Evolutionary conservation across 2,113 vertebrate genomes (phyloP), one percentile per base, ranked within the genome.

Genomic region (Pogona vitticeps): DNA sequence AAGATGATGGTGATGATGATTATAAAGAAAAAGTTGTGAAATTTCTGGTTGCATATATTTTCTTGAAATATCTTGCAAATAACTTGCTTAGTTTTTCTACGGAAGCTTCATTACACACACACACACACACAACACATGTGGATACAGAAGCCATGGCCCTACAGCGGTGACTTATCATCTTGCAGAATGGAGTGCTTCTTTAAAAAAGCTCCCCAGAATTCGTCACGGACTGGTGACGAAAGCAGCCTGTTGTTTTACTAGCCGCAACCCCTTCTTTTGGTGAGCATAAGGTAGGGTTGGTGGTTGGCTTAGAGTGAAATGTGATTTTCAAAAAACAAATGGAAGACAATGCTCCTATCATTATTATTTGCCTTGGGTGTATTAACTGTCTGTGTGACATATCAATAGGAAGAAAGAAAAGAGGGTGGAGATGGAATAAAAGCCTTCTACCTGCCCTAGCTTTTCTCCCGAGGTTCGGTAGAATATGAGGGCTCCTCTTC

Each of bases 201-300:
- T 84, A 88, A 72, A 63, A 52, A 72, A 63, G 61, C n/a, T 70
- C 38, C 71, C 61, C 61, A 77, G 14, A 90, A n/a, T 20, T 83
- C 83, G 80, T 59, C 85, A 46, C 63, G 82, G 3, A 0, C 86
- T 0, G 65, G 13, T 73, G 63, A 10, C 3, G 58, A 65, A 65
- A 90, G 63, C 5, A 78, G 31, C 17, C 59, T 61, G 77, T 26
- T 10, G 42, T 85, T 68, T 84, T 85, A 76, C 31, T 78, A 83
- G 78, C 71, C 52, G 28, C 52, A 83, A 90, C 31, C 28, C 20
- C 23, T 6, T 73, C 79, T 83, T 89, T 86, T 81, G 0, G 0
- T 7, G 86, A 88, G 88, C 65, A 85, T 40, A 20, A 36, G 15
- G 38, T 10, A 33, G 76, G 82, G 36, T 81, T 81, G 56, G 91